Evolutionary conservation across 2,113 vertebrate genomes (phyloP), one percentile per base, ranked within the genome.

Genomic region (Leptobrachium leishanense): DNA sequence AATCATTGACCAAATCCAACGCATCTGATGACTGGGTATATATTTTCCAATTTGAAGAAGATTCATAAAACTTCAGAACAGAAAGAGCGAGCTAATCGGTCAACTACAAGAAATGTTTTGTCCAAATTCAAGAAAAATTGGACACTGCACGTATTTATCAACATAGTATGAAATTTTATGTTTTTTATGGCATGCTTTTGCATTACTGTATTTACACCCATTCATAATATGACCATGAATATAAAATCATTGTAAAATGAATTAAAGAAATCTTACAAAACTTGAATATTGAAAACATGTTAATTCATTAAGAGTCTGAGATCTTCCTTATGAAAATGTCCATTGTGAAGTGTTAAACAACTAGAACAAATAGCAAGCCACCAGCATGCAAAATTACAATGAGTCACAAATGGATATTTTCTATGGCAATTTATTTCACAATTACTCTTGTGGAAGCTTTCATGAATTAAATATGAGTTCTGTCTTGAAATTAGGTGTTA

Each of bases 391-490:
- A 94, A 96, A 94, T 95, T 92, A 93, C 94, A 94, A 95, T 86
- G 88, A 90, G 90, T 91, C 90, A 93, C 92, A 95, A 96, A 96
- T 94, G 94, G 92, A 92, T 95, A 94, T 97, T 95, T 96, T 96
- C 93, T 92, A 93, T 92, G 94, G 94, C 95, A 96, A 97, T 98
- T 95, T 95, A 95, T 95, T 95, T 96, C 95, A 98, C 95, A 98
- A 98, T 98, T 98, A 97, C 95, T 95, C 94, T 94, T 93, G 94
- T 90, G 91, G 92, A 95, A 93, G 92, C 94, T 95, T 95, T 97
- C 96, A 98, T 98, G 96, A 98, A 99, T 99, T 97, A 98, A 97
- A 98, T 97, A 98, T 98, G 96, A 98, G 95, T 96, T 96, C 94
- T 95, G 94, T 95, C 94, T 96, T 92, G 93, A 96, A 98, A 97